A percentile compares a stretch with the other conserved stretches of the same genome.
phyloP scores from a whole-genome alignment of 2,888 invertebrate genomes.

The Ormyrus labotus region DNA sequence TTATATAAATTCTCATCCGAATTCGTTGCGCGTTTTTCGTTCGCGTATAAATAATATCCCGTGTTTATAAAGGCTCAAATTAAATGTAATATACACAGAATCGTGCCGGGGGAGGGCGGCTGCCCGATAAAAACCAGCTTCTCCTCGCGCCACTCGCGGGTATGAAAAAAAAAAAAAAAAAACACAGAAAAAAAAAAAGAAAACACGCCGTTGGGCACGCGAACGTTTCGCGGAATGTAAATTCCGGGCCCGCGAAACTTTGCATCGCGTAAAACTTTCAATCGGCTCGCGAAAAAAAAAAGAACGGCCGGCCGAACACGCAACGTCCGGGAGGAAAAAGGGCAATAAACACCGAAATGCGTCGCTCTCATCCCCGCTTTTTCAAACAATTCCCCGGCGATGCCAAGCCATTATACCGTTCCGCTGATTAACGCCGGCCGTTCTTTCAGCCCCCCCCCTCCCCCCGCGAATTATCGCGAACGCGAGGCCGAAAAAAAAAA shows the following conservation, averaged over 20 bases:
- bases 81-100: neutral
- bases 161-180: neutral
- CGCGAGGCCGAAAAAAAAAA: too few relatives aligned
- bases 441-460: too few relatives aligned
- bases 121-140: too few relatives aligned
- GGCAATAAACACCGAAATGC: constrained; percentile 14
- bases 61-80: neutral
- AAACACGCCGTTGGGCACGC: neutral
- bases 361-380: neutral
- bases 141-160: neutral
- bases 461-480: neutral
- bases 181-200: neutral
- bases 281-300: neutral
- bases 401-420: constrained; percentile 17
- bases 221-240: neutral
- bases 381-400: too few relatives aligned
- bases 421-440: constrained; percentile 28
- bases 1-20: neutral
- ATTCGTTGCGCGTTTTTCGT: neutral
- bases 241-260: neutral
- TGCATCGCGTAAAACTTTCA: constrained; percentile 10
- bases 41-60: constrained; percentile 11
- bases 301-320: neutral
- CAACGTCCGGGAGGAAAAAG: neutral
- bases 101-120: too few relatives aligned